Evolutionary conservation across 1,140 invertebrate species (phyloP).

Genomic region (Drosophila ficusphila): DNA sequence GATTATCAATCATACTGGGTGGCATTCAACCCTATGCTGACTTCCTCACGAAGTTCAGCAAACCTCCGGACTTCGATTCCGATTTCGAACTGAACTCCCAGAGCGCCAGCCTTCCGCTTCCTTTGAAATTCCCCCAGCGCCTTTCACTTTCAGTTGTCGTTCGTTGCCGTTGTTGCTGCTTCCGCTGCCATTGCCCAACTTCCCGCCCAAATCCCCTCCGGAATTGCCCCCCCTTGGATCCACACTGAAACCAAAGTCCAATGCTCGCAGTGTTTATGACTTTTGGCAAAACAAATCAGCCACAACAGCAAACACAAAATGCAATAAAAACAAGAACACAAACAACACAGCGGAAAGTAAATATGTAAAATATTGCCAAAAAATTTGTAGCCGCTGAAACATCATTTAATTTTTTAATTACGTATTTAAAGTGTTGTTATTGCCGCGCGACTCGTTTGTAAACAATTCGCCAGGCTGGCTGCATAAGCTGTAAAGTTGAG

Average conservation of each 20-base stretch:
- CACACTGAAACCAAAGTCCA: conserved; percentile 39
- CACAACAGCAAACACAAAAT: conserved; percentile 47
- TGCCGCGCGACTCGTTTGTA: conserved; percentile 49
- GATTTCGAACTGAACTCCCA: conserved; percentile 37
- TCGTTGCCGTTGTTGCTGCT: conserved; percentile 43
- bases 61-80: conserved; percentile 23
- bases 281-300: conserved; percentile 44
- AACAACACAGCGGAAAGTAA: conserved; percentile 23
- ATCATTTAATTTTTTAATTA: conserved; percentile 69
- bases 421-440: conserved; percentile 53
- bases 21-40: conserved; percentile 33
- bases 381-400: conserved; percentile 45
- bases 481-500: conserved; percentile 40
- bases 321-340: conserved; percentile 45
- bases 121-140: conserved; percentile 51
- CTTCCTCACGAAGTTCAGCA: conserved; percentile 30
- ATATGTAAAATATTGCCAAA: conserved; percentile 47
- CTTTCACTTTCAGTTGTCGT: conserved; percentile 70
- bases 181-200: conserved; percentile 49
- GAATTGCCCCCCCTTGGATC: neutral
- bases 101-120: conserved; percentile 46
- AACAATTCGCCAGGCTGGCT: conserved; percentile 53
- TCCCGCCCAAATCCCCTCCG: conserved; percentile 1
- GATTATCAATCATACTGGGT: conserved; percentile 16
- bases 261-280: conserved; percentile 50